A percentile compares a stretch with the other conserved stretches of the same genome.
Conservation (phyloP, 2,113 vertebrate species). For the Nansenia antarctica region DNA sequence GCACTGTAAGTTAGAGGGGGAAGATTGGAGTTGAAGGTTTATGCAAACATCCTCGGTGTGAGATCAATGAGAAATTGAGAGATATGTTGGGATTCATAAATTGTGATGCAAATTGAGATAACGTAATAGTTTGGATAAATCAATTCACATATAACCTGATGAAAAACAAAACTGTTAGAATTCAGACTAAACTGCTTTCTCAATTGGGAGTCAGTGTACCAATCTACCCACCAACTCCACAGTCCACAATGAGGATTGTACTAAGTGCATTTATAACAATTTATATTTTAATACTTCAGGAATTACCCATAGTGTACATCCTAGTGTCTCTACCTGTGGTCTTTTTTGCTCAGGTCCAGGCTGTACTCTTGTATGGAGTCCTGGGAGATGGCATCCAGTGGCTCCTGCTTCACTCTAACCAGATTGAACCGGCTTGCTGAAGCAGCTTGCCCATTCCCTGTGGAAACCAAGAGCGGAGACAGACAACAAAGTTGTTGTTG, state of each 20-base stretch:
- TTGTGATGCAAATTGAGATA: conserved; percentile 39
- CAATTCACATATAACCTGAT: conserved; percentile 24
- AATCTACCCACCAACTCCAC: not conserved
- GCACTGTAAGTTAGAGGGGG: conserved; percentile 37
- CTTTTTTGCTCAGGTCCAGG: conserved; percentile 93
- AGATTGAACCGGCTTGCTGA: conserved; percentile 81
- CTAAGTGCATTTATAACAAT: conserved; percentile 12
- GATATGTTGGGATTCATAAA: conserved; percentile 50
- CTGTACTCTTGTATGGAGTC: conserved; percentile 90
- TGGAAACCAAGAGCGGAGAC: conserved; percentile 51
- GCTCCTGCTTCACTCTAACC: conserved; percentile 88
- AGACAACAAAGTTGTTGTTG: conserved; percentile 82
- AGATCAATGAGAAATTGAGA: conserved; percentile 47
- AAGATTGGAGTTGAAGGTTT: conserved; percentile 59
- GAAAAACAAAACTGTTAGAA: not conserved
- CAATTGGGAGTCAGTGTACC: not conserved
- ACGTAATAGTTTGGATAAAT: conserved; percentile 43
- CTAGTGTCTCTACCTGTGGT: conserved; percentile 79
- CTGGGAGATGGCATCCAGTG: conserved; percentile 74
- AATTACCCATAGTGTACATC: conserved; percentile 6
- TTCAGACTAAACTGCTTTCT: not conserved
- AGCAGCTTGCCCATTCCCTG: conserved; percentile 86
- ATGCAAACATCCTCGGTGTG: conserved; percentile 47
- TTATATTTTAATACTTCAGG: not conserved
- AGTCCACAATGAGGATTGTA: conserved; percentile 3